Percentiles rank a stretch among this genome's conserved stretches.
phyloP scores from a whole-genome alignment of 2,888 invertebrate genomes.

The Himalopsyche japonica region DNA sequence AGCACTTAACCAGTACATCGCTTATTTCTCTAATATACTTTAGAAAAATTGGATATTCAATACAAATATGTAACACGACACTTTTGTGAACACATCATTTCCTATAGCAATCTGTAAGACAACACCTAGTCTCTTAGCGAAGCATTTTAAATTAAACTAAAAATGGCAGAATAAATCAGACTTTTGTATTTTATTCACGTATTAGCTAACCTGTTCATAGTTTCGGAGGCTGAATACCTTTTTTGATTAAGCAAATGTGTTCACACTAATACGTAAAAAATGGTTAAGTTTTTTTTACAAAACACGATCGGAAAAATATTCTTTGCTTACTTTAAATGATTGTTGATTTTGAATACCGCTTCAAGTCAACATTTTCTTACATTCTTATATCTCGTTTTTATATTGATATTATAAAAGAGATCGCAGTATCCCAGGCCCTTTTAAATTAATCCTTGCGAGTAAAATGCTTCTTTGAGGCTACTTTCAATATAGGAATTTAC shows the following conservation, averaged over 20 bases:
- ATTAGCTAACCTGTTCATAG: too few species aligned
- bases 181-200: too few species aligned
- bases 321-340: not conserved
- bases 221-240: not conserved
- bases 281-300: not conserved
- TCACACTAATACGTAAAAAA: not conserved
- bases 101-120: too few species aligned
- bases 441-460: not conserved
- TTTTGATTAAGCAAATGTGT: not conserved
- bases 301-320: not conserved
- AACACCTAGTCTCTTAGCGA: too few species aligned
- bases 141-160: too few species aligned
- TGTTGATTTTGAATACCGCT: not conserved
- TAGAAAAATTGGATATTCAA: too few species aligned
- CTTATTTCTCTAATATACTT: too few species aligned
- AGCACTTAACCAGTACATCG: too few species aligned
- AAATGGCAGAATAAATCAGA: too few species aligned
- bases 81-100: too few species aligned
- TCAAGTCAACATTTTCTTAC: not conserved
- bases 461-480: not conserved
- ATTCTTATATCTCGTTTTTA: not conserved
- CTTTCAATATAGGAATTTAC: conserved; percentile 7
- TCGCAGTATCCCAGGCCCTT: not conserved
- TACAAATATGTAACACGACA: too few species aligned
- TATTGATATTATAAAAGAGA: not conserved